Evolutionary conservation across 2,113 vertebrate species (phyloP).

Genomic region (Hystrix cristata): DNA sequence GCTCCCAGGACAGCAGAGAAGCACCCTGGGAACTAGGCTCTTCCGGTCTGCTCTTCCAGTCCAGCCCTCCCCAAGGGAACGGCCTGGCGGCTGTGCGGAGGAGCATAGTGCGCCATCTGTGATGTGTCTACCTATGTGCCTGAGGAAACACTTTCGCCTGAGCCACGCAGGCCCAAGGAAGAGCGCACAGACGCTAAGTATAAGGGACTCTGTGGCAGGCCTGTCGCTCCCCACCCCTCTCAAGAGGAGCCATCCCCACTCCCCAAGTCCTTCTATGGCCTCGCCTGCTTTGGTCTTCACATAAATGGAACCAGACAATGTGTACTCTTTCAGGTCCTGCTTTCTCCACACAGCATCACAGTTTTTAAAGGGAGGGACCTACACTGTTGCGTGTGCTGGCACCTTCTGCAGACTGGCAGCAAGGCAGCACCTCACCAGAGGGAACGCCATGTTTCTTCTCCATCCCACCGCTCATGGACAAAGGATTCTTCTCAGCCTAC

Average conservation of each 20-base stretch:
- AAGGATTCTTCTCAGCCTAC: background rate
- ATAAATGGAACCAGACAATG: background rate
- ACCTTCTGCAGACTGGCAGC: background rate
- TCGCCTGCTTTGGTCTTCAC: background rate
- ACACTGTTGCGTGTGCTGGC: background rate
- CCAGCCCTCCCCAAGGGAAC: background rate
- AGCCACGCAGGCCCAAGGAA: background rate
- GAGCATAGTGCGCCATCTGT: background rate
- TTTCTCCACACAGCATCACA: background rate
- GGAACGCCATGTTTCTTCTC: background rate
- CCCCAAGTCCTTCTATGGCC: background rate
- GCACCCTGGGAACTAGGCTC: background rate
- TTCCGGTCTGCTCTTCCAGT: background rate
- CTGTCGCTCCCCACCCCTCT: background rate
- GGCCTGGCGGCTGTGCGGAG: too few species aligned
- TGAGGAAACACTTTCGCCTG: background rate
- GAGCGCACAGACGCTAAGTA: background rate
- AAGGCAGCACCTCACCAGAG: background rate
- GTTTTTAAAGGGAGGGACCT: background rate
- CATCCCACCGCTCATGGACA: background rate
- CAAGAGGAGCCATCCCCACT: background rate
- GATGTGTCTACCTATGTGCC: background rate
- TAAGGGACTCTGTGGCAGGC: background rate
- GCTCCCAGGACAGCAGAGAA: slow-evolving; percentile 9
- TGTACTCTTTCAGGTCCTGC: background rate